Base-by-base conservation (phyloP, 2,113 vertebrate genomes). In the Xenus cinereus region DNA sequence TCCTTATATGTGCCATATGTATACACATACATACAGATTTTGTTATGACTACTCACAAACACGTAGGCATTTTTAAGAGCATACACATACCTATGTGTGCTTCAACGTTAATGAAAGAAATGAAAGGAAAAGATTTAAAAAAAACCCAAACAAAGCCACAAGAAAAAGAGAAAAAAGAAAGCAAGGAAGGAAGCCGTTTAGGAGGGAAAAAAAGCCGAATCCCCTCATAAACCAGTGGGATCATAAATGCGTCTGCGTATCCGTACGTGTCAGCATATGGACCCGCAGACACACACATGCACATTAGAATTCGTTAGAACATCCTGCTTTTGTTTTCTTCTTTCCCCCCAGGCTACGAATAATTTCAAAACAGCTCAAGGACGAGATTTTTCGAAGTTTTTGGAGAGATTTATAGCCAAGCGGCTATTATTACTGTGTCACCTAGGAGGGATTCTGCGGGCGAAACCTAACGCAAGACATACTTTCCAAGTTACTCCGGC, bases 241-340 rank as follows among this genome's bases (percentile, higher is more conserved):
- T 74, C 56, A 73, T 62, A 94, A 93, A 88, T 83, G 78, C 50
- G 14, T 89, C 26, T 90, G 59, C 69, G 26, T 79, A 94, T 85
- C 53, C 7, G 46, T 30, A 57, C 51, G 50, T 86, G 72, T 92
- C 85, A 88, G 68, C 90, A 93, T 68, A 81, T 72, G 69, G 80
- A 93, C 39, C 27, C 3, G 11, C 41, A 92, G 53, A 93, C 23
- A 51, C 57, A 88, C 63, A 93, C 46, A 90, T 21, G 28, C 59
- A 89, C 51, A 60, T 68, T 69, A 80, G 18, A 87, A 94, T 81
- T 90, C 62, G 77, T 91, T 91, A 76, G 54, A 87, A 95, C 77
- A 94, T 91, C 84, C 92, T 89, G 84, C 69, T 91, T 93, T 94
- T 94, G 91, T 95, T 92, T 93, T 66, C 63, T 89, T 68, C 53